Conservation (phyloP, 2,797 vertebrate species). For the Crocidura indochinensis region DNA sequence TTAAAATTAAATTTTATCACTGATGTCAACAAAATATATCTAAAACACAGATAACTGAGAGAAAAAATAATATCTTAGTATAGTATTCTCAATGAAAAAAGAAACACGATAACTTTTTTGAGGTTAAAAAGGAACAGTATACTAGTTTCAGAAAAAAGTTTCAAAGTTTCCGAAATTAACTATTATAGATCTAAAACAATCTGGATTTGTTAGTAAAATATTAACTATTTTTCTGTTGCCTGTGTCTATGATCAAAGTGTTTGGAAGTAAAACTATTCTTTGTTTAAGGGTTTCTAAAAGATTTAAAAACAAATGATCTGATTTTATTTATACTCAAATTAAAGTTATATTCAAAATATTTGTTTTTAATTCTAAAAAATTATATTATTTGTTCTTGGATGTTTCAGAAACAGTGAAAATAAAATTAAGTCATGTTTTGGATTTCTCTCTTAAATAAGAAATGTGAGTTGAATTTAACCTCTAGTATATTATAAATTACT, state of each 20-base stretch:
- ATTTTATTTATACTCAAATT: not conserved
- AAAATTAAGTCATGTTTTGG: not conserved
- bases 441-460: constrained; percentile 18
- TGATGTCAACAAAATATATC: constrained; percentile 12
- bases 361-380: constrained; percentile 13
- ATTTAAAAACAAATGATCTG: not conserved
- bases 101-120: constrained; percentile 54
- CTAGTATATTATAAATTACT: not conserved
- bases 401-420: not conserved
- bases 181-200: constrained; percentile 38
- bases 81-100: not conserved
- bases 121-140: constrained; percentile 60
- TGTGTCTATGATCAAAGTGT: constrained; percentile 4
- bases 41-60: not conserved
- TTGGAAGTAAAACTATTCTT: constrained; percentile 30
- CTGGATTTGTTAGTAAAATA: constrained; percentile 40
- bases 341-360: constrained; percentile 56
- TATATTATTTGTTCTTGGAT: constrained; percentile 2
- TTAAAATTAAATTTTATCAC: constrained; percentile 49
- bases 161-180: not conserved
- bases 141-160: not conserved
- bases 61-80: not conserved
- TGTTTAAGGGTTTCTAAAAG: not conserved
- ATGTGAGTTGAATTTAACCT: constrained; percentile 9
- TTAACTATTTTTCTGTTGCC: constrained; percentile 35